phyloP scores from a whole-genome alignment of 2,797 vertebrate genomes.

The Mus minutoides region DNA sequence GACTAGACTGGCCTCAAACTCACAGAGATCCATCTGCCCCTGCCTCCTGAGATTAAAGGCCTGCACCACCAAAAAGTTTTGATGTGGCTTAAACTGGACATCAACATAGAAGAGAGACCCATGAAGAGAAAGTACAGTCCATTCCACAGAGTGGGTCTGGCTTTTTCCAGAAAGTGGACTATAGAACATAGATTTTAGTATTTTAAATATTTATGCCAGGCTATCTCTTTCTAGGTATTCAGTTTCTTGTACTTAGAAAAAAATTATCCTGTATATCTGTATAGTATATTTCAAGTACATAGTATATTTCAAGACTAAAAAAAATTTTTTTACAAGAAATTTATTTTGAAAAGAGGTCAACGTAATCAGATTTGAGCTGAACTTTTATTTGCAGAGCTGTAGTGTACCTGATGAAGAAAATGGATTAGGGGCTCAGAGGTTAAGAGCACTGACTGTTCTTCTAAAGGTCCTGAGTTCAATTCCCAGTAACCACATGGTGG shows the following conservation, averaged over 20 bases:
- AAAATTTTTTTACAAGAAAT: slow-evolving; percentile 42
- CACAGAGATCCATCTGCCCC: neutral
- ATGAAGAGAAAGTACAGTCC: neutral
- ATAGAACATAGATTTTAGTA: neutral
- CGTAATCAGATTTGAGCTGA: slow-evolving; percentile 64
- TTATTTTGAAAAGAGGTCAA: slow-evolving; percentile 64
- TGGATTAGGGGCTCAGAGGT: neutral
- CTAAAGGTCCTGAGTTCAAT: too few relatives aligned
- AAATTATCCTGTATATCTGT: slow-evolving; percentile 69
- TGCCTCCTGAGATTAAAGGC: neutral
- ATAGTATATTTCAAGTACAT: slow-evolving; percentile 68
- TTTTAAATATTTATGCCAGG: slow-evolving; percentile 61
- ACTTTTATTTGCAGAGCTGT: slow-evolving; percentile 28
- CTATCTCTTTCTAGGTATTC: slow-evolving; percentile 53
- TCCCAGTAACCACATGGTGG: too few relatives aligned
- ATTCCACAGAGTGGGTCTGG: neutral
- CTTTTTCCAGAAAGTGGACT: neutral
- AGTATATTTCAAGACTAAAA: slow-evolving; percentile 66
- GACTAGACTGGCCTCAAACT: neutral
- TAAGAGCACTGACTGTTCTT: too few relatives aligned
- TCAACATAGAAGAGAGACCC: neutral
- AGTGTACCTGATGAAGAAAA: slow-evolving; percentile 54
- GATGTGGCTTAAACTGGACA: neutral
- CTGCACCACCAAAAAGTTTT: neutral
- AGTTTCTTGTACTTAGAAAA: slow-evolving; percentile 63